Percentiles rank a stretch among this genome's conserved stretches.
phyloP scores from a whole-genome alignment of 1,140 invertebrate species.

The Drosophila setifemur region DNA sequence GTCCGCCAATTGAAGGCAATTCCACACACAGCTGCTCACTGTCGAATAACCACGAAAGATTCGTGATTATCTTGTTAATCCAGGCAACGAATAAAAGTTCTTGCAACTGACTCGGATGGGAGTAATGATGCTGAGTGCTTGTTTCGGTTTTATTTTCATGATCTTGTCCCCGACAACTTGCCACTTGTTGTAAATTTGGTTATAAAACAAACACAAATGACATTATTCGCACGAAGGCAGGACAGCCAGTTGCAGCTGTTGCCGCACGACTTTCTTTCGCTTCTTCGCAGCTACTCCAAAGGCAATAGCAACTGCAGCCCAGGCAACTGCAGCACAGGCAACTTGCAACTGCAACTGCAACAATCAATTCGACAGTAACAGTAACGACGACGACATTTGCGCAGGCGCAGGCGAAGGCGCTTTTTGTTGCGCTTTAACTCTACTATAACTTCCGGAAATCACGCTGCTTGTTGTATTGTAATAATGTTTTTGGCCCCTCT shows the following conservation, averaged over 20 bases:
- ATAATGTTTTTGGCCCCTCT: slow-evolving; percentile 52
- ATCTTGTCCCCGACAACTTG: slow-evolving; percentile 22
- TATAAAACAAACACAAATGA: slow-evolving; percentile 80
- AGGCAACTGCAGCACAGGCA: slow-evolving; percentile 16
- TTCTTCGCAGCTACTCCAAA: slow-evolving; percentile 27
- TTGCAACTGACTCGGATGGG: slow-evolving; percentile 3
- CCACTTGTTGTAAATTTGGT: slow-evolving; percentile 71
- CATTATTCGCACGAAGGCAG: slow-evolving; percentile 77
- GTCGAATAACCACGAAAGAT: neutral
- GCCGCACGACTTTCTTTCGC: slow-evolving; percentile 70
- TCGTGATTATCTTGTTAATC: neutral
- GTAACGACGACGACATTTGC: slow-evolving; percentile 66
- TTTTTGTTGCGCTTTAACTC: slow-evolving; percentile 71
- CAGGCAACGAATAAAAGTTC: slow-evolving; percentile 1
- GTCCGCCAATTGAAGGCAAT: no score
- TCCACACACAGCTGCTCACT: no score
- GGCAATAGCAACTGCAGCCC: slow-evolving; percentile 15
- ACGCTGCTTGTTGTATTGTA: slow-evolving; percentile 62
- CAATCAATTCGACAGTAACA: slow-evolving; percentile 72
- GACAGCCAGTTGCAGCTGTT: slow-evolving; percentile 69
- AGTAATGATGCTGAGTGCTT: slow-evolving; percentile 51
- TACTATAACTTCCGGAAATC: slow-evolving; percentile 76
- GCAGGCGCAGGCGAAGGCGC: slow-evolving; percentile 41
- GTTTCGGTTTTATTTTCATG: slow-evolving; percentile 27
- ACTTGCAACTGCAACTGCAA: slow-evolving; percentile 30